Evolutionary conservation across 1,140 invertebrate genomes (phyloP).

Genomic region (Caenorhabditis brenneri): DNA sequence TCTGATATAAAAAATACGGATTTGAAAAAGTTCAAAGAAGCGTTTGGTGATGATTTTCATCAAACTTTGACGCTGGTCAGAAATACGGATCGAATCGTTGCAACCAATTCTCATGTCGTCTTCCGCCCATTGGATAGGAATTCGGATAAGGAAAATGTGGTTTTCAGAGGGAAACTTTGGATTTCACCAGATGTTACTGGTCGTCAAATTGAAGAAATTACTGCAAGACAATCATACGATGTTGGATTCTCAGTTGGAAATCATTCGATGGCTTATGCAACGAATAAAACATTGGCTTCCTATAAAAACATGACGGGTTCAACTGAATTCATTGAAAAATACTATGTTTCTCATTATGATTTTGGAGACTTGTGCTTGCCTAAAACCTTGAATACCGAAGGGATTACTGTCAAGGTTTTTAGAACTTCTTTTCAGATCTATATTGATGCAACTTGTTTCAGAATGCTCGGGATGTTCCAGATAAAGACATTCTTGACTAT

Average conservation of each 20-base stretch:
- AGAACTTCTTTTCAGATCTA: background rate
- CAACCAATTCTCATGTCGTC: background rate
- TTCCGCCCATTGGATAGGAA: background rate
- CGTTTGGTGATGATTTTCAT: background rate
- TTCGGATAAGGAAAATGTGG: background rate
- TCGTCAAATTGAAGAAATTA: background rate
- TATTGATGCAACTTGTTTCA: background rate
- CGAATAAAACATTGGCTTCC: background rate
- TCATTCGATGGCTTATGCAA: background rate
- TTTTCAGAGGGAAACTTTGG: conserved; percentile 73
- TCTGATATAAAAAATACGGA: background rate
- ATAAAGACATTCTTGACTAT: background rate
- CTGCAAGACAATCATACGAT: background rate
- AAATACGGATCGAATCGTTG: background rate
- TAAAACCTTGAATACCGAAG: background rate
- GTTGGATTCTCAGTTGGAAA: conserved; percentile 9
- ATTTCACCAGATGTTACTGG: conserved; percentile 44
- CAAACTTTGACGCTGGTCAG: background rate
- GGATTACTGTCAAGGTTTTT: background rate
- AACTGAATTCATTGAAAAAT: background rate
- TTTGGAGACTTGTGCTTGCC: background rate
- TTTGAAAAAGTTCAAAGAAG: conserved; percentile 8
- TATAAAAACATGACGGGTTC: background rate
- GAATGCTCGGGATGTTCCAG: background rate
- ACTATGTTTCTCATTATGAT: conserved; percentile 4